Base-by-base conservation (phyloP, 2,113 vertebrate genomes). In the Apistogramma diplotaenia region DNA sequence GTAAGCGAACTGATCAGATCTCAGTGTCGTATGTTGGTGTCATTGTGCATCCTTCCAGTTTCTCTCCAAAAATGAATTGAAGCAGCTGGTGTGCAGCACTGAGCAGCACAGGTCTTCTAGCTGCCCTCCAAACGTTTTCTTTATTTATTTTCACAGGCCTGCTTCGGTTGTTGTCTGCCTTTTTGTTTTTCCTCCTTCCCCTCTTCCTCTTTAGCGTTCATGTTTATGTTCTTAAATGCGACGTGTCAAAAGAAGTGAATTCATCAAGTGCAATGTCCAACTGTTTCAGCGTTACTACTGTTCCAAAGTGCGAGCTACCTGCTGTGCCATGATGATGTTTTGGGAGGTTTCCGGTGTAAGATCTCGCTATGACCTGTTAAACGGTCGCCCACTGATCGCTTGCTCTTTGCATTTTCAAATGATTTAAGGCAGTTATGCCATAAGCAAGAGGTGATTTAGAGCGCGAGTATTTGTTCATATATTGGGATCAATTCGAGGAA, bases 221-320 rank as follows among this genome's bases (percentile, higher is more conserved):
- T 46, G 67, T 83, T 79, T 72, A 81, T 89, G 35, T 5, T 6
- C 37, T 67, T 23, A 1, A 27, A 67, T 27, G 46, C 15, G 27
- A 90, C 21, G 89, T 94, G 92, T 94, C 88, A 92, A 93, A 94
- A 70, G 85, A 74, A 70, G 35, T 78, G 29, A 89, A 87, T 85
- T 83, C 56, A 78, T 81, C 23, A 81, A 85, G 89, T 91, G 90
- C 92, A 86, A 88, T 90, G 86, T 91, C 72, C 54, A 74, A 65
- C 79, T 67, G 78, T 87, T 89, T 65, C 33, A 53, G 51, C 71
- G 19, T 87, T 55, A 76, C 46, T 85, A 73, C 43, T 85, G 75
- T 78, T 94, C 89, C 87, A 92, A 93, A 94, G 89, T 91, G 85
- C 88, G 57, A 91, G 92, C 88, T 88, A 87, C 89, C 92, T 91